These are phyloP conservation scores for Danio kyathit DNA, from an alignment of 2,797 vertebrate genomes.

Conservation along the genomic window DNA sequence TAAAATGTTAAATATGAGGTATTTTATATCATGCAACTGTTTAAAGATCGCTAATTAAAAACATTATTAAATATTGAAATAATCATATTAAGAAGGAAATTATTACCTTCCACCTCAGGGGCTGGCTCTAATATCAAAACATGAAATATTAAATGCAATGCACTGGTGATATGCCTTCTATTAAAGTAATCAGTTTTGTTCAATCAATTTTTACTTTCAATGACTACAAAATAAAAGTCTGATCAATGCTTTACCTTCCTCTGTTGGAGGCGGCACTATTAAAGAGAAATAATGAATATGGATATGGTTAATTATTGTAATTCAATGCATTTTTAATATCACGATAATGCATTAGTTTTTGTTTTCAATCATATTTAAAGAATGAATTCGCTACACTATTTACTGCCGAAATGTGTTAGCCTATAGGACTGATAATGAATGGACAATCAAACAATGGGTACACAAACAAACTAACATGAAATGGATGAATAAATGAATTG, in stretches of 20 bases:
- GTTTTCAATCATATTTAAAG: neutral
- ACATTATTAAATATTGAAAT: neutral
- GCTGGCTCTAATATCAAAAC: slow-evolving; percentile 60
- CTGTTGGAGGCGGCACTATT: slow-evolving; percentile 32
- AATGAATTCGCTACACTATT: neutral
- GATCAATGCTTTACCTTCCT: slow-evolving; percentile 34
- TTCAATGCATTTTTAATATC: neutral
- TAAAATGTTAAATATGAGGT: neutral
- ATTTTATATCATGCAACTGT: neutral
- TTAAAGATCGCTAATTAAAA: neutral
- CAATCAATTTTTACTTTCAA: too few relatives aligned
- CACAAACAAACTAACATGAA: neutral
- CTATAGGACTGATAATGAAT: neutral
- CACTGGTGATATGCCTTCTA: too few relatives aligned
- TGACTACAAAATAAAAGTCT: neutral
- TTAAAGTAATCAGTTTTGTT: neutral
- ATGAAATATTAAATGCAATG: slow-evolving; percentile 44
- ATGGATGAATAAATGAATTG: too few relatives aligned
- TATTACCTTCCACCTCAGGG: slow-evolving; percentile 71
- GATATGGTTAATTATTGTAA: neutral
- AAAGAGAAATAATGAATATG: slow-evolving; percentile 6
- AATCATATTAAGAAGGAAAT: neutral
- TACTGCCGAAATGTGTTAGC: neutral
- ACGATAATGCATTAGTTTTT: neutral
- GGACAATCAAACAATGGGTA: neutral